phyloP scores from a whole-genome alignment of 2,113 vertebrate species.

The Sigmodon hispidus region DNA sequence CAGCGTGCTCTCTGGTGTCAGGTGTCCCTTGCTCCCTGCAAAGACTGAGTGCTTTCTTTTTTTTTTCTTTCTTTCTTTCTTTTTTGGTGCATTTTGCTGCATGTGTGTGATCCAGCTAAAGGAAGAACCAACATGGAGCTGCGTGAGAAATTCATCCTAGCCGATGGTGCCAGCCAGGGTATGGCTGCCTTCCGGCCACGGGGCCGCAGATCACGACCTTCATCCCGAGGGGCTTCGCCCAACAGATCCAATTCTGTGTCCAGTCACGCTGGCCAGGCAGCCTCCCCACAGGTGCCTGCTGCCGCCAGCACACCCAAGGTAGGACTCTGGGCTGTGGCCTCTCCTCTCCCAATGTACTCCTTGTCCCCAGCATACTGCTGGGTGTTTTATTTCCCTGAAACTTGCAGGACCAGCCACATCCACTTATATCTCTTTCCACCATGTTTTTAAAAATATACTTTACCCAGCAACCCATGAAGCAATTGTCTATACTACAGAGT shows the following conservation, averaged over 20 bases:
- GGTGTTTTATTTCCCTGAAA: background rate
- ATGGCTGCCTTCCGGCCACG: constrained; percentile 97
- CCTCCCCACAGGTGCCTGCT: constrained; percentile 84
- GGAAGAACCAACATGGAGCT: constrained; percentile 98
- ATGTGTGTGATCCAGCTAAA: constrained; percentile 89
- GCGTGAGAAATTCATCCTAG: constrained; percentile 97
- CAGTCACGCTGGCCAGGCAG: constrained; percentile 90
- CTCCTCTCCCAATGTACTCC: rapidly evolving
- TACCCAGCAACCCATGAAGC: background rate
- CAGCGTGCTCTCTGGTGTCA: constrained; percentile 29
- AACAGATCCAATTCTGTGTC: constrained; percentile 93
- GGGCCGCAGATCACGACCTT: constrained; percentile 95
- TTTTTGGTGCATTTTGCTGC: background rate
- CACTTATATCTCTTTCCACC: background rate
- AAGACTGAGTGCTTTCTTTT: constrained; percentile 28
- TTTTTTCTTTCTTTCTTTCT: background rate
- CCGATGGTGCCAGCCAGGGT: constrained; percentile 93
- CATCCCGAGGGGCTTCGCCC: constrained; percentile 94
- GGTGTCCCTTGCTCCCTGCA: rapidly evolving
- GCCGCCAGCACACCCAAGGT: constrained; percentile 92
- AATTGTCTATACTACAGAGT: background rate
- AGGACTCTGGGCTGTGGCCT: background rate
- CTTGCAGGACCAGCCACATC: background rate
- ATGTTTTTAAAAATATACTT: background rate
- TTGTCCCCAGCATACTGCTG: rapidly evolving